Evolutionary conservation across 2,797 vertebrate species (phyloP).

Genomic region (Gila robusta): DNA sequence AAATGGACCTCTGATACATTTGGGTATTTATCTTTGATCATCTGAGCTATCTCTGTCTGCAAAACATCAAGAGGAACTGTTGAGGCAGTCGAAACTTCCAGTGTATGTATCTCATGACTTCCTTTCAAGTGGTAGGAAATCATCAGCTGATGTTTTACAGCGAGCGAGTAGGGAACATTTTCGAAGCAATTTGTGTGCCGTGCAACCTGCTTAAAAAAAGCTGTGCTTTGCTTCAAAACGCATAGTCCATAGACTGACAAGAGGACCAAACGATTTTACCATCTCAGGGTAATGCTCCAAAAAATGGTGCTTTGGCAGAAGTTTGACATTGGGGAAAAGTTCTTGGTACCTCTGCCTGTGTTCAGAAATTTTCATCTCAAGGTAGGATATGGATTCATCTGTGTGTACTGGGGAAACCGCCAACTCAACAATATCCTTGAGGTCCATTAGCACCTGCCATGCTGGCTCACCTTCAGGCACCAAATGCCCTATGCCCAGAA

Average conservation of each 20-base stretch:
- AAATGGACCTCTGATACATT: slow-evolving; percentile 6
- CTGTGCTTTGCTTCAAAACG: background rate
- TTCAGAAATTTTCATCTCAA: slow-evolving; percentile 15
- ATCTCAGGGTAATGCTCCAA: background rate
- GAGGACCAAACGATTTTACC: background rate
- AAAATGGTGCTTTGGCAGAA: background rate
- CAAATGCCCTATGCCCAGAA: slow-evolving; percentile 7
- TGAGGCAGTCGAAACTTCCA: slow-evolving; percentile 27
- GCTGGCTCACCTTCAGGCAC: slow-evolving; percentile 21
- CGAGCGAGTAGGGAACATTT: slow-evolving; percentile 23
- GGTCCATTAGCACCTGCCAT: background rate
- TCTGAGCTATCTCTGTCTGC: slow-evolving; percentile 13
- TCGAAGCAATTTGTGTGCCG: slow-evolving; percentile 31
- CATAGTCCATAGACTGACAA: background rate
- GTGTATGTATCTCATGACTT: background rate
- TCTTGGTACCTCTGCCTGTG: background rate
- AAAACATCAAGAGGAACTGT: slow-evolving; percentile 26
- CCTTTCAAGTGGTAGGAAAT: slow-evolving; percentile 27
- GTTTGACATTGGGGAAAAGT: background rate
- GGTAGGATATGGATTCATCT: slow-evolving; percentile 5
- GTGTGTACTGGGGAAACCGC: too few relatives aligned
- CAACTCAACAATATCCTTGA: background rate
- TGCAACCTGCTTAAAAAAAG: too few relatives aligned
- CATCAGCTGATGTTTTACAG: slow-evolving; percentile 47
- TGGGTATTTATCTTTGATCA: slow-evolving; percentile 32